phyloP scores from a whole-genome alignment of 2,888 invertebrate species.

The Ephialtes manifestator region DNA sequence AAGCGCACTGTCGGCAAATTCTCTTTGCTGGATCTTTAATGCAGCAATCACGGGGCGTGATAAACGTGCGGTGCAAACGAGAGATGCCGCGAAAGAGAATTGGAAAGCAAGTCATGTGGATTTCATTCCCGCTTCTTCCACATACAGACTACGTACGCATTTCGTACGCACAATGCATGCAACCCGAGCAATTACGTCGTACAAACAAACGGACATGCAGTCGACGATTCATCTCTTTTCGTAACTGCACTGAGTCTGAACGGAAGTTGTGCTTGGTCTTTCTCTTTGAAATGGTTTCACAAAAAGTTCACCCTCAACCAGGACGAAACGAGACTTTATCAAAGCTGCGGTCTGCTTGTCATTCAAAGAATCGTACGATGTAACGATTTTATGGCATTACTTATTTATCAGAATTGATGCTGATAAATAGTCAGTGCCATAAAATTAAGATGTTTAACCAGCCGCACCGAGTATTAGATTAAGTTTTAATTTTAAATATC shows the following conservation, averaged over 20 bases:
- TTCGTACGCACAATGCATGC: conserved; percentile 72
- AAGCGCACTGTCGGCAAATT: conserved; percentile 74
- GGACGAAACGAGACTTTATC: background rate
- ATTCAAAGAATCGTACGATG: background rate
- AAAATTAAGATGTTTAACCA: no score
- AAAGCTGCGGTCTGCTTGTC: background rate
- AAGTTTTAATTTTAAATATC: no score
- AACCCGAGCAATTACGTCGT: conserved; percentile 81
- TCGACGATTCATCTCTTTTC: conserved; percentile 34
- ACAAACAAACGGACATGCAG: conserved; percentile 78
- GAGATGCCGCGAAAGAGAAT: conserved; percentile 84
- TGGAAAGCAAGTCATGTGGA: conserved; percentile 76
- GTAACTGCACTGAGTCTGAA: conserved; percentile 21
- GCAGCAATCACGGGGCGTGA: conserved; percentile 85
- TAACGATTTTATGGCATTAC: background rate
- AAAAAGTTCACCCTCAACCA: background rate
- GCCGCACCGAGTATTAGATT: no score
- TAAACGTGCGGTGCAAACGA: conserved; percentile 83
- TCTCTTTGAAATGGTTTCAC: conserved; percentile 37
- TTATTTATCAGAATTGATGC: background rate
- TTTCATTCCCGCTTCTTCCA: conserved; percentile 55
- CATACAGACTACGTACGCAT: background rate
- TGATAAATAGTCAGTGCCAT: background rate
- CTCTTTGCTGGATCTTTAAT: conserved; percentile 86
- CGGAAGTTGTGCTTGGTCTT: conserved; percentile 1